Percentiles rank a stretch among this genome's conserved stretches.
Conservation (phyloP, 1,140 invertebrate genomes). For the Lutraria rhynchaena region DNA sequence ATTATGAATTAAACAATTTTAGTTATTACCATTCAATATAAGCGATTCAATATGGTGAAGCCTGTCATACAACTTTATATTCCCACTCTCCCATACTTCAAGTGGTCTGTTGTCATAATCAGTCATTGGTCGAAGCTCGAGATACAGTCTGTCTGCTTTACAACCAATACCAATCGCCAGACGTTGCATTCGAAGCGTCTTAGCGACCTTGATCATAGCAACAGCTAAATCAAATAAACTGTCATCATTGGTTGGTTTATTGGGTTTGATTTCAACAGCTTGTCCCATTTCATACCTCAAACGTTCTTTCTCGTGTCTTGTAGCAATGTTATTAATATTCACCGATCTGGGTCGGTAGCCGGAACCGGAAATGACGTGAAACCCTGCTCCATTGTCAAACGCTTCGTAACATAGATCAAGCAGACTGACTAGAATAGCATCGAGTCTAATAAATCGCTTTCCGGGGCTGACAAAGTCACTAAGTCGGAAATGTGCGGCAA, state of each 20-base stretch:
- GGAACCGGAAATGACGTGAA: slow-evolving; percentile 38
- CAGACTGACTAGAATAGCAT: slow-evolving; percentile 14
- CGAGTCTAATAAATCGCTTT: slow-evolving; percentile 35
- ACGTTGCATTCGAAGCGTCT: background rate
- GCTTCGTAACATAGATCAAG: slow-evolving; percentile 8
- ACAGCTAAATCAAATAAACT: slow-evolving; percentile 20
- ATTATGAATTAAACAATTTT: too few relatives aligned
- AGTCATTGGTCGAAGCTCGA: slow-evolving; percentile 29
- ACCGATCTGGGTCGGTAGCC: slow-evolving; percentile 38
- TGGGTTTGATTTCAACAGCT: slow-evolving; percentile 41
- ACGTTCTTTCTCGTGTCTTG: slow-evolving; percentile 21
- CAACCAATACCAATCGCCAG: slow-evolving; percentile 31
- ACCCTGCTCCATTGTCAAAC: slow-evolving; percentile 1
- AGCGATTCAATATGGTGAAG: background rate
- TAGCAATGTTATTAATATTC: slow-evolving; percentile 28
- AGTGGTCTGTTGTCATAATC: background rate
- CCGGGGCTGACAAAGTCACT: slow-evolving; percentile 11
- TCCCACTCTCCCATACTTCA: slow-evolving; percentile 36
- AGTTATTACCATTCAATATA: slow-evolving; percentile 5
- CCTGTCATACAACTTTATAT: background rate
- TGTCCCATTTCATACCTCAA: slow-evolving; percentile 39
- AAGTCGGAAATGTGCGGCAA: slow-evolving; percentile 9
- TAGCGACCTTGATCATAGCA: slow-evolving; percentile 10
- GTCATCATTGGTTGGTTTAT: slow-evolving; percentile 8
- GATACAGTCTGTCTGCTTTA: slow-evolving; percentile 20